phyloP scores from a whole-genome alignment of 2,113 vertebrate species.

The Leucopsar rothschildi region DNA sequence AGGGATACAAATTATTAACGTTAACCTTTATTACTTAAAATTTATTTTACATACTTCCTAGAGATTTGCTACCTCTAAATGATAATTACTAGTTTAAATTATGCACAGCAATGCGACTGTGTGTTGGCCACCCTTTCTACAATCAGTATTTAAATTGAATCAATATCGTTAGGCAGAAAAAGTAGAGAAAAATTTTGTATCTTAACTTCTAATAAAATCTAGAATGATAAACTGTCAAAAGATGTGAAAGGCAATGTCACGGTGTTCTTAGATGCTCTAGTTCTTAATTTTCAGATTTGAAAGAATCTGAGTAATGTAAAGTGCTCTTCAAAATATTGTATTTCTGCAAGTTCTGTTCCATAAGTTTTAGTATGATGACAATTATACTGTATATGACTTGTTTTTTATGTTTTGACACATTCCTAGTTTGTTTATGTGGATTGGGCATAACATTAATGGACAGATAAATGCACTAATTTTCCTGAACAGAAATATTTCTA shows the following conservation, averaged over 20 bases:
- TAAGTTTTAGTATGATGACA: background rate
- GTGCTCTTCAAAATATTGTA: background rate
- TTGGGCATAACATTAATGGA: background rate
- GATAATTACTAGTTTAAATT: background rate
- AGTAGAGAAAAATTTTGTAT: background rate
- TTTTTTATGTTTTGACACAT: background rate
- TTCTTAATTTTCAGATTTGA: background rate
- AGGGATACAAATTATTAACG: background rate
- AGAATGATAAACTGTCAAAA: background rate
- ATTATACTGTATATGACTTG: background rate
- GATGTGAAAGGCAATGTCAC: background rate
- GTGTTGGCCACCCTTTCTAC: background rate
- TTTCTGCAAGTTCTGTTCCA: background rate
- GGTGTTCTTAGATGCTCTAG: background rate
- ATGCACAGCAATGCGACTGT: rapidly evolving
- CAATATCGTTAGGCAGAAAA: background rate
- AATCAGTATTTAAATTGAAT: background rate
- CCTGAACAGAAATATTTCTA: background rate
- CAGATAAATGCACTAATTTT: background rate
- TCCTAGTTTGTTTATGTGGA: background rate
- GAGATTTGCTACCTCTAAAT: background rate
- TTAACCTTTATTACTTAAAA: background rate
- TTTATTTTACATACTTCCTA: background rate
- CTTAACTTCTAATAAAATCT: background rate
- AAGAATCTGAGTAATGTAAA: background rate